Evolutionary conservation across 2,888 invertebrate genomes (phyloP).

Genomic region (Sarcophaga carnaria): DNA sequence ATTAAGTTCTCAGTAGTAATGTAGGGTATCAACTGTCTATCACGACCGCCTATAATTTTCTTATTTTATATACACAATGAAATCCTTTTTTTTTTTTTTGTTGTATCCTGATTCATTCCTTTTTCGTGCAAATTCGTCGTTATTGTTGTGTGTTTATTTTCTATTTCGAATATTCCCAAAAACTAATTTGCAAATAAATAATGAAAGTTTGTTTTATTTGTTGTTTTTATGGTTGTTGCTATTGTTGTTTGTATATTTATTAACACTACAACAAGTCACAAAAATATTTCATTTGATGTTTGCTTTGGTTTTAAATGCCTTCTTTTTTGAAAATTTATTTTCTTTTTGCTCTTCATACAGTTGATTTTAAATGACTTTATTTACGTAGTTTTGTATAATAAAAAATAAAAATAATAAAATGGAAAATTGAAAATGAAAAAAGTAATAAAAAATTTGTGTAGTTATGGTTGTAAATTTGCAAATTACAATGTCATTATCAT

Average conservation of each 20-base stretch:
- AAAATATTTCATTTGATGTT: conserved; percentile 1
- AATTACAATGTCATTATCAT: conserved; percentile 67
- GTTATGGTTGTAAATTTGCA: conserved; percentile 37
- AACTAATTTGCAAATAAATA: conserved; percentile 70
- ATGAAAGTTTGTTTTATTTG: conserved; percentile 57
- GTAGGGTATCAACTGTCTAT: no score
- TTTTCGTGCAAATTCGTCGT: conserved; percentile 23
- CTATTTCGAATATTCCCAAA: conserved; percentile 44
- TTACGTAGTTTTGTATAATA: neutral
- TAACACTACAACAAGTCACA: conserved; percentile 50
- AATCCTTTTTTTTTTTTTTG: neutral
- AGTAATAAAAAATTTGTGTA: no score
- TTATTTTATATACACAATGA: no score
- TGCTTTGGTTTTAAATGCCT: conserved; percentile 13
- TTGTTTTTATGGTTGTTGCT: conserved; percentile 15
- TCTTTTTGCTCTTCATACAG: neutral
- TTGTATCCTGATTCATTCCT: neutral
- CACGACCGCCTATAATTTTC: no score
- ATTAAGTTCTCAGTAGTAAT: no score
- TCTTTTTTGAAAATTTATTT: neutral
- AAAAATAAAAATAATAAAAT: neutral
- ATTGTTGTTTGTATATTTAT: conserved; percentile 31
- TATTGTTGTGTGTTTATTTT: conserved; percentile 40
- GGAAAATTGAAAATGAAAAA: neutral
- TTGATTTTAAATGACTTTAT: neutral